phyloP scores from a whole-genome alignment of 92 coral and sea anemone genomes.

The Phymanthus crucifer region DNA sequence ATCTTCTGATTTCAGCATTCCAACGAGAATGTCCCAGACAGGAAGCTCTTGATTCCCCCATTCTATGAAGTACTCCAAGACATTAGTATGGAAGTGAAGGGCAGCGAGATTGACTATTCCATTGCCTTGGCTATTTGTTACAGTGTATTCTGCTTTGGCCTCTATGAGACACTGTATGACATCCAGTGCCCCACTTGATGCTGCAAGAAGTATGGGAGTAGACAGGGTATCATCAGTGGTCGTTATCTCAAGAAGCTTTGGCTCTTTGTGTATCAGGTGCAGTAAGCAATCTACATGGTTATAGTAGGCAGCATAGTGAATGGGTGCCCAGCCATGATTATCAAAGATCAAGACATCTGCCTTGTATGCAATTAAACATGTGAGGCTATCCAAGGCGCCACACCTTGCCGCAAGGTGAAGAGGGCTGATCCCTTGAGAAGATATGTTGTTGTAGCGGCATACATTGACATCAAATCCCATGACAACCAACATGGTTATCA shows the following conservation, averaged over 20 bases:
- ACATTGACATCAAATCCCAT: slow-evolving; percentile 94
- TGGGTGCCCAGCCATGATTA: slow-evolving; percentile 90
- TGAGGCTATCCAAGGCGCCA: slow-evolving; percentile 93
- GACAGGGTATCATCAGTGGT: slow-evolving; percentile 68
- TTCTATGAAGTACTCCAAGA: slow-evolving; percentile 85
- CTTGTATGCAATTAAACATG: slow-evolving; percentile 91
- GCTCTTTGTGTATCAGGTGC: slow-evolving; percentile 79
- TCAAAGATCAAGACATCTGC: slow-evolving; percentile 90
- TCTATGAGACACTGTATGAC: slow-evolving; percentile 82
- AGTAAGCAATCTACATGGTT: slow-evolving; percentile 91
- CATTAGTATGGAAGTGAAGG: slow-evolving; percentile 85
- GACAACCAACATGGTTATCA: slow-evolving; percentile 84
- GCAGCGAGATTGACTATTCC: slow-evolving; percentile 86
- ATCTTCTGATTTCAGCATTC: slow-evolving; percentile 85
- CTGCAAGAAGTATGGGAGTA: slow-evolving; percentile 91
- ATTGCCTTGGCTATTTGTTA: slow-evolving; percentile 63
- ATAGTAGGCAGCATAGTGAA: slow-evolving; percentile 92
- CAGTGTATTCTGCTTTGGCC: slow-evolving; percentile 60
- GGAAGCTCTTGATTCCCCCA: slow-evolving; percentile 75
- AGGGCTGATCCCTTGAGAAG: slow-evolving; percentile 90
- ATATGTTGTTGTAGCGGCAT: slow-evolving; percentile 82
- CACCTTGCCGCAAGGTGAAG: slow-evolving; percentile 93
- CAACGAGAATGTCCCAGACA: slow-evolving; percentile 90
- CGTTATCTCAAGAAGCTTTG: slow-evolving; percentile 76
- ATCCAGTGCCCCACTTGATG: slow-evolving; percentile 94